Evolutionary conservation across 2,113 vertebrate species (phyloP), one percentile per base, ranked within the genome.

Genomic region (Ailurus styani): DNA sequence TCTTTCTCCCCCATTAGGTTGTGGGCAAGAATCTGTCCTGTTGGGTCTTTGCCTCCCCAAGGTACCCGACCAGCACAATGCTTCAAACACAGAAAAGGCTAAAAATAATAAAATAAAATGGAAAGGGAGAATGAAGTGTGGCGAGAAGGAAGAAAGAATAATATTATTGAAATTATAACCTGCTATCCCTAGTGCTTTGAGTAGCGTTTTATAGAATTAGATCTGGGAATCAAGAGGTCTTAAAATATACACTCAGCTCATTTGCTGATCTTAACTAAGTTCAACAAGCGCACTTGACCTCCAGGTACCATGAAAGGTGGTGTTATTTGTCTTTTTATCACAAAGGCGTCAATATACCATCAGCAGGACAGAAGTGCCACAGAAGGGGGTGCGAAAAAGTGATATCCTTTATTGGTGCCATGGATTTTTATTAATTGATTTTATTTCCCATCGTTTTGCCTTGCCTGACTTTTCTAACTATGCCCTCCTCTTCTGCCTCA

Each of bases 111-210:
- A 86, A 78, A 57, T 25, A 54, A 97, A 97, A 87, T 78, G 52
- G 60, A 97, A 90, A 31, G 29, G 90, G 79, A 70, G 60, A 72
- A 94, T 31, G 54, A 81, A 62, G 91, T 90, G 70, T 90, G 68
- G 90, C 91, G 88, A 87, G 68, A 96, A 93, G 52, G 91, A 91
- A 97, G 86, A 96, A 97, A 96, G 60, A 90, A 84, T 72, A 96
- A 72, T 94, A 95, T 95, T 95, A 96, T 70, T 96, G 75, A 95
- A 96, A 96, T 95, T 97, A 93, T 54, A 96, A 89, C 81, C 73
- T 93, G 95, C 50, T 85, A 50, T 72, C 95, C 91, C 83, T 37
- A 54, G 92, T 73, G 83, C 87, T 81, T 93, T 62, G 50, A 94
- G 62, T 31, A 17, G 47, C 60, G 25, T 75, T 93, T 97, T 92